phyloP scores from a whole-genome alignment of 2,888 invertebrate species.

The Blomia tropicalis region DNA sequence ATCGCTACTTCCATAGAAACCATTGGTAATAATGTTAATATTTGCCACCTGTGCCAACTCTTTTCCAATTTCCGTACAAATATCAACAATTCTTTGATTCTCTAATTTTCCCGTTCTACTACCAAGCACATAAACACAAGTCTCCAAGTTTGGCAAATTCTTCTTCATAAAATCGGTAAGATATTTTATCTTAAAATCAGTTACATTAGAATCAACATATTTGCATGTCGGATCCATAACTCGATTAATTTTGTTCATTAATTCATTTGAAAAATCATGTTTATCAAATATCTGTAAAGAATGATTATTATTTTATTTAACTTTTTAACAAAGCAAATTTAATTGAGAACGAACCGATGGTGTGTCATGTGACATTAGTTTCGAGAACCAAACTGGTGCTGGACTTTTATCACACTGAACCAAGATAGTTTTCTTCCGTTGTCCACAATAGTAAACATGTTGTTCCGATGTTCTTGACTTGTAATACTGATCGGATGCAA shows the following conservation, averaged over 20 bases:
- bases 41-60: constrained; percentile 29
- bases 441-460: constrained; percentile 38
- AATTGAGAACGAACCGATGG: constrained; percentile 25
- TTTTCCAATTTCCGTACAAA: constrained; percentile 29
- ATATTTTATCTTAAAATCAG: constrained; percentile 30
- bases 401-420: constrained; percentile 34
- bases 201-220: constrained; percentile 27
- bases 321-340: background rate
- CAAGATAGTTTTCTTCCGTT: constrained; percentile 36
- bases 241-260: constrained; percentile 27
- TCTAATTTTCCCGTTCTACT: constrained; percentile 11
- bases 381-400: constrained; percentile 28
- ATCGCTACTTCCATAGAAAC: constrained; percentile 29
- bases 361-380: constrained; percentile 29
- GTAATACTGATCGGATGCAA: constrained; percentile 29
- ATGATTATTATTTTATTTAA: background rate
- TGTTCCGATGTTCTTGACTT: constrained; percentile 29
- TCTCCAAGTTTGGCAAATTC: constrained; percentile 28
- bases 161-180: constrained; percentile 28
- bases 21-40: constrained; percentile 29
- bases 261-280: constrained; percentile 6
- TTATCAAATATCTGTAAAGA: background rate
- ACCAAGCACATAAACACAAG: constrained; percentile 29
- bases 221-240: constrained; percentile 29
- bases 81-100: constrained; percentile 27